Evolutionary conservation across 2,888 invertebrate genomes (phyloP).

Genomic region (Apoda limacodes): DNA sequence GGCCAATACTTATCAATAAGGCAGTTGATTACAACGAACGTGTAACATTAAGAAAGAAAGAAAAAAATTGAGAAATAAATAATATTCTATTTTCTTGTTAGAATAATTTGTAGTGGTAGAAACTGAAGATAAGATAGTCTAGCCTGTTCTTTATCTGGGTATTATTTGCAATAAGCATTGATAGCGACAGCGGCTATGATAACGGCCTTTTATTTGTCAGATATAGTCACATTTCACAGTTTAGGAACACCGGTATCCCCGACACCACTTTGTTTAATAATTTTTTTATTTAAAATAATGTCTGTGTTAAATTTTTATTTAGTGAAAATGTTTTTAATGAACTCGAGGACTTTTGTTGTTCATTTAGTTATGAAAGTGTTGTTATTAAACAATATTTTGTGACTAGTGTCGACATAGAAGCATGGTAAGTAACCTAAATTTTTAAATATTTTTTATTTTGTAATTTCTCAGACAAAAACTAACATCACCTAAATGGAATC

Average conservation of each 20-base stretch:
- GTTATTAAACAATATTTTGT: conserved; percentile 42
- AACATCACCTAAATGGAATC: conserved; percentile 99
- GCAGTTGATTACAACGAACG: too few relatives aligned
- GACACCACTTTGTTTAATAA: too few relatives aligned
- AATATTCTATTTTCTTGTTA: too few relatives aligned
- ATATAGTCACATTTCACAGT: conserved; percentile 35
- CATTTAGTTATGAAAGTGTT: conserved; percentile 35
- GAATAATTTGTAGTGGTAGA: neutral
- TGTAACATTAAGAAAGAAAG: too few relatives aligned
- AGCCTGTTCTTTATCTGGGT: conserved; percentile 51
- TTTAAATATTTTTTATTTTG: conserved; percentile 24
- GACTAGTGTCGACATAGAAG: conserved; percentile 34
- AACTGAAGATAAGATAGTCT: conserved; percentile 46
- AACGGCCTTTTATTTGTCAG: conserved; percentile 38
- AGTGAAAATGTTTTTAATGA: conserved; percentile 47
- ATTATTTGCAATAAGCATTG: conserved; percentile 61
- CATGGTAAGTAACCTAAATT: conserved; percentile 38
- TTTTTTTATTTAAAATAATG: conserved; percentile 54
- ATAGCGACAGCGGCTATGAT: conserved; percentile 50
- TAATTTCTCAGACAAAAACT: conserved; percentile 94
- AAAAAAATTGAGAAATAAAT: too few relatives aligned
- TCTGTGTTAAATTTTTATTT: conserved; percentile 35
- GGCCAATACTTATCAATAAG: too few relatives aligned
- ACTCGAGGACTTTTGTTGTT: conserved; percentile 45
- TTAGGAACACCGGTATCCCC: too few relatives aligned